Evolutionary conservation across 2,888 invertebrate genomes (phyloP), one percentile per base, ranked within the genome.

Genomic region (Himalopsyche tibetana): DNA sequence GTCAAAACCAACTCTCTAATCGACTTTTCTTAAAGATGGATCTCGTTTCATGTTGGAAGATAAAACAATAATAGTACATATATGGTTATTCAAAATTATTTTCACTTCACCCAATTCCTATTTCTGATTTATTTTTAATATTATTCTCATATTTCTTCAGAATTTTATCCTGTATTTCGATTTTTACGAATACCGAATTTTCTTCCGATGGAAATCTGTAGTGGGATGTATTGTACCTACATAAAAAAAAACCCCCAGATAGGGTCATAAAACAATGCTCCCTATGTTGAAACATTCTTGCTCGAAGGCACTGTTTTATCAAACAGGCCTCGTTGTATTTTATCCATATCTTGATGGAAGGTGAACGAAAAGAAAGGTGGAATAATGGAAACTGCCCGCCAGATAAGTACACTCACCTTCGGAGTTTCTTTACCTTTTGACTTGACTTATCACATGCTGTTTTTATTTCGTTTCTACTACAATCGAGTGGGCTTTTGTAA

Each of bases 291-390:
- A 63, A 63, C 63, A 63, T 63, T 63, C 28, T 63, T 6, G 19
- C 63, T 63, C 8, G 63, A 63, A 63, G 63, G 63, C 63, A 63
- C 19, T 63, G 28, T 63, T 63, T 63, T 63, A 63, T 63, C 63
- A 63, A 63, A 63, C 63, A 63, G 11, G 63, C 9, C 63, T 28
- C 63, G 63, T 63, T 63, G 63, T 63, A 63, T 63, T 63, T 63
- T 63, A 63, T 63, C 63, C 63, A 63, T 63, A 63, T 63, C 63
- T 63, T 63, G 63, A 63, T 63, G 63, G 63, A 63, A 63, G 28
- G 63, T 63, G 63, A 63, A 63, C 63, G 63, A 63, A 63, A 63
- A 63, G 63, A 63, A 63, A 63, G 63, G 63, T 11, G 63, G 63
- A 63, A 63, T 63, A 63, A 63, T 63, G 63, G 63, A 28, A 63